Conservation (phyloP, 2,888 invertebrate species). For the Ophion slaviceki region DNA sequence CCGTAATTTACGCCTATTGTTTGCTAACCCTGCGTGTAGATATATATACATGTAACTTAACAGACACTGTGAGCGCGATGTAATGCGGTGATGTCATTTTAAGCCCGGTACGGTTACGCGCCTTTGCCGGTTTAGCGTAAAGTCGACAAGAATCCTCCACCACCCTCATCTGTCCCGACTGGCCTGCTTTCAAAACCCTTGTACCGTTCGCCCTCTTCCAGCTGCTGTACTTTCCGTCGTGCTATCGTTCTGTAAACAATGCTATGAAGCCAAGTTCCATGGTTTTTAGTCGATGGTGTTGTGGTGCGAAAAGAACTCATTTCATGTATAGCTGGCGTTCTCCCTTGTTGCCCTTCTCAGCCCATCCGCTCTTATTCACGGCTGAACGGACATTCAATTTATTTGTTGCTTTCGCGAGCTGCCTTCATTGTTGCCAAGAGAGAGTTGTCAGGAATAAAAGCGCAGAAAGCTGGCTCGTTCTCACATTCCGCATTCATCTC, state of each 20-base stretch:
- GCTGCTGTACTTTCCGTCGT: neutral
- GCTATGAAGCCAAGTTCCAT: neutral
- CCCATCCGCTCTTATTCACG: slow-evolving; percentile 39
- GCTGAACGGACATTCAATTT: slow-evolving; percentile 48
- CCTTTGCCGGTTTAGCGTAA: slow-evolving; percentile 9
- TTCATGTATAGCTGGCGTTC: neutral
- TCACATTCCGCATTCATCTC: neutral
- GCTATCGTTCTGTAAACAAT: slow-evolving; percentile 17
- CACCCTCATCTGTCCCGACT: neutral
- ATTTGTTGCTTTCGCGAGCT: slow-evolving; percentile 44
- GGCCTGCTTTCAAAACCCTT: neutral
- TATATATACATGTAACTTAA: no score
- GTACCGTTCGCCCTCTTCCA: neutral
- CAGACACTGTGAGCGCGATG: neutral
- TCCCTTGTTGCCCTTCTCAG: neutral
- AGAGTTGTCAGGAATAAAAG: slow-evolving; percentile 1
- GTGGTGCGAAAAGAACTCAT: slow-evolving; percentile 39
- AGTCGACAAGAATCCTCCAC: slow-evolving; percentile 21
- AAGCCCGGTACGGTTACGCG: neutral
- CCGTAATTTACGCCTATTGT: neutral
- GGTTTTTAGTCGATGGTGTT: slow-evolving; percentile 42
- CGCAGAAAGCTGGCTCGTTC: slow-evolving; percentile 2
- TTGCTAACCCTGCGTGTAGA: neutral
- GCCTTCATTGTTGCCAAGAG: slow-evolving; percentile 4
- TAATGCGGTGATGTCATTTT: slow-evolving; percentile 7